Evolutionary conservation across 2,113 vertebrate genomes (phyloP).

Genomic region (Hippocampus zosterae): DNA sequence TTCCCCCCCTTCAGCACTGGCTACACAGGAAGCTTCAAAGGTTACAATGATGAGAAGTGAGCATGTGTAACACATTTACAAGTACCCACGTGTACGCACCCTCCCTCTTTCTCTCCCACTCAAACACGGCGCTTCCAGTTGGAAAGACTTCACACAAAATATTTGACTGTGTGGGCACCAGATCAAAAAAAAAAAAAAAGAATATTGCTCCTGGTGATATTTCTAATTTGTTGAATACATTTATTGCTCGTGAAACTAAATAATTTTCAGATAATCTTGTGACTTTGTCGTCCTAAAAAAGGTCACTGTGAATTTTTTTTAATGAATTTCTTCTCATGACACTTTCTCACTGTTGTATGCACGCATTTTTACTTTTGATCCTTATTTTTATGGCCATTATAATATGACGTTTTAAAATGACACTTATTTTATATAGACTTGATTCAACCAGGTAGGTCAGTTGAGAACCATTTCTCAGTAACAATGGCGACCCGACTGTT

Average conservation of each 20-base stretch:
- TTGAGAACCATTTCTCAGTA: too few relatives aligned
- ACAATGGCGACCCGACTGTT: too few relatives aligned
- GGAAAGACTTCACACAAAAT: neutral
- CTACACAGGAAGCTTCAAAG: constrained; percentile 29
- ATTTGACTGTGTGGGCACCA: neutral
- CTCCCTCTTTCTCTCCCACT: neutral
- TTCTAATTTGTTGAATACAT: neutral
- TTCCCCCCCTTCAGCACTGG: neutral
- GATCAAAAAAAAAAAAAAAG: neutral
- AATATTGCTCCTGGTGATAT: neutral
- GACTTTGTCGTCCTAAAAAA: neutral
- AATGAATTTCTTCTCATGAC: neutral
- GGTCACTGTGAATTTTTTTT: neutral
- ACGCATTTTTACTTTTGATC: too few relatives aligned
- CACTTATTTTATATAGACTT: too few relatives aligned
- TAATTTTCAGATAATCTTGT: neutral
- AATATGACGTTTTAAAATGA: too few relatives aligned
- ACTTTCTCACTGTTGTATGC: too few relatives aligned
- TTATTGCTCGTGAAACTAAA: neutral
- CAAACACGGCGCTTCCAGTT: neutral
- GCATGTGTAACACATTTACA: neutral
- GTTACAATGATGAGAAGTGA: constrained; percentile 32
- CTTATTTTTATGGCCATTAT: too few relatives aligned
- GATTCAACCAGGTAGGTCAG: too few relatives aligned
- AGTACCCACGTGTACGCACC: neutral